Evolutionary conservation across 2,888 invertebrate species (phyloP).

Genomic region (Cephonodes hylas): DNA sequence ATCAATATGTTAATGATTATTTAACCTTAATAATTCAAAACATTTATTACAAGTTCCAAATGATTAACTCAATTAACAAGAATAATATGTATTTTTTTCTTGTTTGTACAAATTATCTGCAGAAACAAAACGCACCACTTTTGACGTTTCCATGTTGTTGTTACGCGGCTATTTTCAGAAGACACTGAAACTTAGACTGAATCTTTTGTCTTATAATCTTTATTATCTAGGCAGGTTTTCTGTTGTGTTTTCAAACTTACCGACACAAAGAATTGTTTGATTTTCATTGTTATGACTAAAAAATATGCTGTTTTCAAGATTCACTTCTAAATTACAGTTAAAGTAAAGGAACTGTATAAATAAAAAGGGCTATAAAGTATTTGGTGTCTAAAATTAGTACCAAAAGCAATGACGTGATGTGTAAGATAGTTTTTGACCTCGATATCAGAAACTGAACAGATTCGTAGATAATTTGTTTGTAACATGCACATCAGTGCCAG

Average conservation of each 20-base stretch:
- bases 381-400: background rate
- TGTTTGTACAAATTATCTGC: background rate
- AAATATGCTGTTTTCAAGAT: background rate
- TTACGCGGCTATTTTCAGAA: background rate
- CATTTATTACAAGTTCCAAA: no score
- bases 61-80: no score
- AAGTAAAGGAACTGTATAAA: background rate
- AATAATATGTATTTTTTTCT: no score
- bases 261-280: background rate
- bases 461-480: background rate
- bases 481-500: background rate
- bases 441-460: background rate
- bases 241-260: background rate
- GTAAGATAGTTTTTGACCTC: background rate
- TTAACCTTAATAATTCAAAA: no score
- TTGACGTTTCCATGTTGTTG: background rate
- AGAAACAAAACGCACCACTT: constrained; percentile 6
- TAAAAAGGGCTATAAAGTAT: background rate
- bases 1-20: no score
- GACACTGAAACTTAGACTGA: background rate
- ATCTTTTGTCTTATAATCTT: background rate
- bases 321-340: background rate
- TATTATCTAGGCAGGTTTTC: background rate
- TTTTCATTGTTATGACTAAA: background rate
- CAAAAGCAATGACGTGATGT: background rate